Evolutionary conservation across 64 coral and sea anemone species (phyloP), one percentile per base, ranked within the genome.

Genomic region (Montipora capricornis): DNA sequence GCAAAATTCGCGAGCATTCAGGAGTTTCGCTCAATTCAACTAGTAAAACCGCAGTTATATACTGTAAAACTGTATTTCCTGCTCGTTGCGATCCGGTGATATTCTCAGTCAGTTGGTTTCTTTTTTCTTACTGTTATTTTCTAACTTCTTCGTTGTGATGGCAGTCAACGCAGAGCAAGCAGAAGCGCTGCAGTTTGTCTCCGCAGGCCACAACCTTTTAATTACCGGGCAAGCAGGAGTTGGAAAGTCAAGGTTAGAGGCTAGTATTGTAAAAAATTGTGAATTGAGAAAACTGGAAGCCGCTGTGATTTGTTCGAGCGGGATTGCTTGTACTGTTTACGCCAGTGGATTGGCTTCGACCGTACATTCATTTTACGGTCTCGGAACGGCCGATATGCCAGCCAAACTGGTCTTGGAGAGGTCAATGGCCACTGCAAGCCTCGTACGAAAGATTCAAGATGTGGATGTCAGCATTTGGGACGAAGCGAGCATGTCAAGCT

Each of bases 201-300:
- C 8, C 55, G 53, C 58, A 20, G 83, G 91, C 14, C 82, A 93
- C 55, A 93, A 93, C 50, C 2, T 70, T 9, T 60, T 93, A 13
- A 75, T 94, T 15, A 82, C 92, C 59, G 76, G 92, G 5, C 84
- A 93, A 26, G 84, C 76, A 4, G 92, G 83, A 0, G 66, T 6
- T 20, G 73, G 90, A 44, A 92, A 92, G 26, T 74, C n/a, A 4
- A 9, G 44, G 46, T 19, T 92, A n/a, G 90, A 86, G 22, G 16
- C 13, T 1, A 7, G 3, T n/a, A 87, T 87, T 45, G 37, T 66
- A 26, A 20, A 66, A 14, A 44, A 66, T 17, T 7, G 6, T 8
- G 64, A 47, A 2, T 8, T 11, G 62, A 69, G 5, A 88, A 88
- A 49, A 1, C 29, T 37, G 29, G 6, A 45, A 29, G 67, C 76